These are phyloP conservation scores for Branchinecta lynchi DNA, from an alignment of 1,140 invertebrate species.

Conservation along the genomic window DNA sequence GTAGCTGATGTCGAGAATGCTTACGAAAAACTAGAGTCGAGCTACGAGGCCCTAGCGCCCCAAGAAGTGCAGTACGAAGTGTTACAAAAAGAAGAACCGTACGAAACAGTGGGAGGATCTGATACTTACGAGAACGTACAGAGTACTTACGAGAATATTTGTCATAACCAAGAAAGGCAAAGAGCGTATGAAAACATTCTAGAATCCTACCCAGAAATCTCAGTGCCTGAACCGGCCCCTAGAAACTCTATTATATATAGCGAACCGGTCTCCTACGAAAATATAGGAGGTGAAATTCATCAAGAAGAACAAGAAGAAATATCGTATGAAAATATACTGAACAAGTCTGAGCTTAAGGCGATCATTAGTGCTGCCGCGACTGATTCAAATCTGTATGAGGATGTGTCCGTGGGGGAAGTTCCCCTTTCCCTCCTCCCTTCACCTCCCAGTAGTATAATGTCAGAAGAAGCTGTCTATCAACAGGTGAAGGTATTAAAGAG, in stretches of 20 bases:
- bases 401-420: slow-evolving; percentile 8
- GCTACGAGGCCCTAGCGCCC: neutral
- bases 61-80: neutral
- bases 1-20: neutral
- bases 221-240: neutral
- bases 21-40: neutral
- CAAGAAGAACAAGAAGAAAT: neutral
- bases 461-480: slow-evolving; percentile 43
- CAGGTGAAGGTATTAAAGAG: slow-evolving; percentile 54
- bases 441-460: slow-evolving; percentile 15
- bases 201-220: neutral
- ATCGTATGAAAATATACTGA: slow-evolving; percentile 12
- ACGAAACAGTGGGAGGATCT: neutral
- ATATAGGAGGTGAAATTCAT: neutral
- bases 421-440: slow-evolving; percentile 13
- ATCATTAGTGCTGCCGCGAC: neutral
- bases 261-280: neutral
- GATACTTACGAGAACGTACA: slow-evolving; percentile 3
- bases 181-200: neutral
- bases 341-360: slow-evolving; percentile 19
- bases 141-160: neutral
- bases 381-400: slow-evolving; percentile 19
- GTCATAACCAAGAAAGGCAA: neutral
- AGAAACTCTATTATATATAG: neutral
- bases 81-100: neutral